Conservation (phyloP, 2,113 vertebrate species). For the Atrichornis clamosus region DNA sequence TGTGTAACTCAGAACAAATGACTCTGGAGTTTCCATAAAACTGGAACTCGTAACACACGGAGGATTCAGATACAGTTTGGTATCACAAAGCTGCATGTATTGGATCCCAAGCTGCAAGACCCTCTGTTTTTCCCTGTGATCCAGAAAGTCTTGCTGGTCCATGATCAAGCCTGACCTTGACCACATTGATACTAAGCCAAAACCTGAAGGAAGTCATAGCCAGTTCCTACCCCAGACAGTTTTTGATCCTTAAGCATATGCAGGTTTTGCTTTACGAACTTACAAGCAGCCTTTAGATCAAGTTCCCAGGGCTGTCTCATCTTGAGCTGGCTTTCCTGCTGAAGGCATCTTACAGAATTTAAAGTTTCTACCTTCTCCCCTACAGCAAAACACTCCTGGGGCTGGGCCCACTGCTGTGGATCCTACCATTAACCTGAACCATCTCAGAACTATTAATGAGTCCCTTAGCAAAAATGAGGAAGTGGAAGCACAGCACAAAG, state of each 20-base stretch:
- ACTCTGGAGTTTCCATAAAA: not conserved
- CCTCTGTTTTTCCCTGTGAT: not conserved
- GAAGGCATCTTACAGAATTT: not conserved
- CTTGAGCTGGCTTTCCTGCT: not conserved
- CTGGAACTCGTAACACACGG: rapidly evolving
- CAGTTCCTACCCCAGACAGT: not conserved
- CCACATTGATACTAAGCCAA: not conserved
- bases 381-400: not conserved
- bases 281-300: not conserved
- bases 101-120: not conserved
- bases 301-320: not conserved
- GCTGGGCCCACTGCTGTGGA: not conserved
- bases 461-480: not conserved
- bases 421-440: not conserved
- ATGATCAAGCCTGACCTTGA: not conserved
- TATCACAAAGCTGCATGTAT: rapidly evolving
- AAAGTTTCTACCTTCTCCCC: not conserved
- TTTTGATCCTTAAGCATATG: not conserved
- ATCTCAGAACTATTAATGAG: not conserved
- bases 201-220: not conserved
- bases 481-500: not conserved
- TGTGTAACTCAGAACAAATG: not conserved
- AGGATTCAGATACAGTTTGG: not conserved
- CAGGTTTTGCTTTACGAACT: not conserved
- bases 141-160: not conserved